These are phyloP conservation scores for Knipowitschia caucasica DNA, from an alignment of 2,797 vertebrate species.

Conservation along the genomic window DNA sequence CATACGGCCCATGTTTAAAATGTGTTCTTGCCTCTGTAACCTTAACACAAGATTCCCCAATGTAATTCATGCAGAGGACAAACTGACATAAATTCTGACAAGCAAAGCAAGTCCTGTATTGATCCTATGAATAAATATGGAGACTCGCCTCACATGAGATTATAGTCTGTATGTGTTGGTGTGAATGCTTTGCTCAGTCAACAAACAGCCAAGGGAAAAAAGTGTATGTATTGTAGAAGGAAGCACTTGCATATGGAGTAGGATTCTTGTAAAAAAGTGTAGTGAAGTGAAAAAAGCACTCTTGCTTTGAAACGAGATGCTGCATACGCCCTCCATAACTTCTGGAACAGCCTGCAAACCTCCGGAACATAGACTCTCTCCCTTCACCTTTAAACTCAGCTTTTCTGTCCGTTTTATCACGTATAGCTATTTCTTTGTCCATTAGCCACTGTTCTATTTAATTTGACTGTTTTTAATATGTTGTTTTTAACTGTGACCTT, in stretches of 20 bases:
- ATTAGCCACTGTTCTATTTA: too few species aligned
- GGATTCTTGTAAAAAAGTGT: slow-evolving; percentile 27
- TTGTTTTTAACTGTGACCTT: too few species aligned
- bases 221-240: slow-evolving; percentile 21
- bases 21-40: slow-evolving; percentile 36
- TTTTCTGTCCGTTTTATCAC: too few species aligned
- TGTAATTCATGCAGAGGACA: slow-evolving; percentile 27
- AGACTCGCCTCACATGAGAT: slow-evolving; percentile 22
- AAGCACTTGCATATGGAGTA: slow-evolving; percentile 1
- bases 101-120: slow-evolving; percentile 26
- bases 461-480: too few species aligned
- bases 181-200: slow-evolving; percentile 32
- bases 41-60: slow-evolving; percentile 28
- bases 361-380: too few species aligned
- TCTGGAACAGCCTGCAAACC: too few species aligned
- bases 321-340: too few species aligned
- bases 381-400: too few species aligned
- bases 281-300: slow-evolving; percentile 18
- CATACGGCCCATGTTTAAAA: slow-evolving; percentile 27
- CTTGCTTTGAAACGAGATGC: too few species aligned
- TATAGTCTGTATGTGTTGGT: slow-evolving; percentile 16
- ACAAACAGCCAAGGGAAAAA: slow-evolving; percentile 14
- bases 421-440: too few species aligned
- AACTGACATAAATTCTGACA: slow-evolving; percentile 49
- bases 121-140: slow-evolving; percentile 53